Percentiles rank a stretch among this genome's conserved stretches.
phyloP scores from a whole-genome alignment of 2,797 vertebrate genomes.

The Denticeps clupeoides region DNA sequence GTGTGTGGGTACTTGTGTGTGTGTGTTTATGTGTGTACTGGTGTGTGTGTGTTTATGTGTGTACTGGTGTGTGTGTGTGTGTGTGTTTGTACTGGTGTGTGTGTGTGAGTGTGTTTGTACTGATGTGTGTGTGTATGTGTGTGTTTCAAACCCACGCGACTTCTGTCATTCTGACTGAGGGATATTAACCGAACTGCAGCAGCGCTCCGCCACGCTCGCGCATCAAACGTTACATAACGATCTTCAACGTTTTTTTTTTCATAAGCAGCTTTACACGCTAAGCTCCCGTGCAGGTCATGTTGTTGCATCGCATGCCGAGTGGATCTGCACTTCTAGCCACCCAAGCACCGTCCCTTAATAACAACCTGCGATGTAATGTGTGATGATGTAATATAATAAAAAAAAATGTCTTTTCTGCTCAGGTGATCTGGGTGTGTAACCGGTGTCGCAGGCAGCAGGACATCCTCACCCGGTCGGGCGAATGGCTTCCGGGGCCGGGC shows the following conservation, averaged over 20 bases:
- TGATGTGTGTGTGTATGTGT: no score
- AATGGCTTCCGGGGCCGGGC: conserved; percentile 80
- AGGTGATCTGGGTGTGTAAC: conserved; percentile 99
- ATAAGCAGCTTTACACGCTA: neutral
- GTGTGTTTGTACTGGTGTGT: neutral
- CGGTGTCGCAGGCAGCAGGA: conserved; percentile 98
- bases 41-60: neutral
- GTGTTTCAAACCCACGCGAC: no score
- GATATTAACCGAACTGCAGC: neutral
- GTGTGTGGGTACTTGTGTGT: neutral
- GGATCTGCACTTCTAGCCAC: no score
- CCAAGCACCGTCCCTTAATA: no score
- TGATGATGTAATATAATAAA: no score
- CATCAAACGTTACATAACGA: neutral
- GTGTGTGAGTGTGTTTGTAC: no score
- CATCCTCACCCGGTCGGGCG: conserved; percentile 88
- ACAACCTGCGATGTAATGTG: no score
- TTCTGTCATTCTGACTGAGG: neutral
- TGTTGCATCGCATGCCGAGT: neutral
- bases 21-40: no score
- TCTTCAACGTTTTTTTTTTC: neutral
- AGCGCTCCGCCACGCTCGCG: conserved; percentile 1
- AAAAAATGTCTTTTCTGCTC: conserved; percentile 14
- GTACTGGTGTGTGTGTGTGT: no score
- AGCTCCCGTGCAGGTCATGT: neutral